Evolutionary conservation across 1,140 invertebrate genomes (phyloP).

Genomic region (Papilio aristodemus): DNA sequence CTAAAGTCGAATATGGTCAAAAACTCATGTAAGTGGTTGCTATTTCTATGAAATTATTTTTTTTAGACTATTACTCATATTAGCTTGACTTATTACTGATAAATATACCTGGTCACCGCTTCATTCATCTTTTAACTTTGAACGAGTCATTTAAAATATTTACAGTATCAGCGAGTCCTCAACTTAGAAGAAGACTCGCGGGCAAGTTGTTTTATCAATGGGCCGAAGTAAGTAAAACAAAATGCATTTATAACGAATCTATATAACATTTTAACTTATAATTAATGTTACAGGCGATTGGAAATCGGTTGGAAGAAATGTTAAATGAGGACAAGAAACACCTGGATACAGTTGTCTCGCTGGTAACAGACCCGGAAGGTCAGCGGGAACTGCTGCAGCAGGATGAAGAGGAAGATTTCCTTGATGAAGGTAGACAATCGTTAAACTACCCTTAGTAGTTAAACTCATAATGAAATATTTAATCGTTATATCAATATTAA

Average conservation of each 20-base stretch:
- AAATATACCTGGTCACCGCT: too few species aligned
- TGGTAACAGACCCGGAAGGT: constrained; percentile 90
- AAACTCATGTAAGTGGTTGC: constrained; percentile 54
- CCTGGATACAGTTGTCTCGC: constrained; percentile 84
- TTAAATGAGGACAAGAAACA: constrained; percentile 87
- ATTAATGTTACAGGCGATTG: constrained; percentile 81
- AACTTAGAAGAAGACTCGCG: constrained; percentile 84
- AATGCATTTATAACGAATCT: background rate
- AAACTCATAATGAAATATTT: too few species aligned
- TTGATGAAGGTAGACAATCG: constrained; percentile 91
- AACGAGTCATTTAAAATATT: constrained; percentile 38
- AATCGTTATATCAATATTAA: too few species aligned
- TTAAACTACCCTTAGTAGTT: background rate
- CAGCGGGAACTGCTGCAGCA: constrained; percentile 92
- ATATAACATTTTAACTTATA: constrained; percentile 3
- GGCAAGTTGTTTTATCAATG: constrained; percentile 98
- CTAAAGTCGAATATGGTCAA: constrained; percentile 68
- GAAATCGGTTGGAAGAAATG: constrained; percentile 92
- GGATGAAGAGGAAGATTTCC: constrained; percentile 98
- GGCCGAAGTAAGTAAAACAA: constrained; percentile 88
- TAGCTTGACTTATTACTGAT: too few species aligned
- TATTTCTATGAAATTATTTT: background rate
- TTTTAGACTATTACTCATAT: too few species aligned
- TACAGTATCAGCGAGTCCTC: constrained; percentile 70
- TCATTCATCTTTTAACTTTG: too few species aligned